Conservation (phyloP, 2,797 vertebrate genomes). For the Paramormyrops hopkinsi region DNA sequence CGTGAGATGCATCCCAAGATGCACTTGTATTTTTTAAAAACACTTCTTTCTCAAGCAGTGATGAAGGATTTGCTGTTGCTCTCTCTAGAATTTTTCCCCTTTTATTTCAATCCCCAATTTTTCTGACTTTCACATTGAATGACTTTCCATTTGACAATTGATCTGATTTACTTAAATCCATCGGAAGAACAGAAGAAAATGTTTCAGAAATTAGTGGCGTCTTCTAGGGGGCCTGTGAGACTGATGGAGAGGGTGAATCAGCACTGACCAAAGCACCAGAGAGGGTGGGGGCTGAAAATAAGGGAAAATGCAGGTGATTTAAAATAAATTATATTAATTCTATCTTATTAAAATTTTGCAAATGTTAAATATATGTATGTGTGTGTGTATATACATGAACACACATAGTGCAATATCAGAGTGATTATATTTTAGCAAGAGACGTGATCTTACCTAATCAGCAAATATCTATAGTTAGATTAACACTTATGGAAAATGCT, state of each 20-base stretch:
- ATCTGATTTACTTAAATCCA: neutral
- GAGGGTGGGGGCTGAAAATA: neutral
- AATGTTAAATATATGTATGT: neutral
- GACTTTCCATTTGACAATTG: conserved; percentile 6
- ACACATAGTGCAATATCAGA: conserved; percentile 12
- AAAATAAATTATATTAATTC: neutral
- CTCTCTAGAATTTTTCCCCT: neutral
- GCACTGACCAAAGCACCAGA: neutral
- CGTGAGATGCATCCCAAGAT: neutral
- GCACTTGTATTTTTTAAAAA: neutral
- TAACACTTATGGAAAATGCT: neutral
- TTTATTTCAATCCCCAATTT: neutral
- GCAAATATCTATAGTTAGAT: conserved; percentile 20
- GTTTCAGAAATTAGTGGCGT: neutral
- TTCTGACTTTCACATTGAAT: neutral
- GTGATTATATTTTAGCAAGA: conserved; percentile 33
- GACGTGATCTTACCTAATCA: conserved; percentile 33
- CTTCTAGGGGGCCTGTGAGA: neutral
- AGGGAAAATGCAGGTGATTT: conserved; percentile 3
- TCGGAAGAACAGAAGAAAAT: neutral
- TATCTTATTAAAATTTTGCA: neutral
- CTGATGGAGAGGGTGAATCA: neutral
- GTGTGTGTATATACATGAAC: neutral
- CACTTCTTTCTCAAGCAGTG: neutral
- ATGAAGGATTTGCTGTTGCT: neutral